Evolutionary conservation across 2,797 vertebrate species (phyloP).

Genomic region (Manis crassicaudata): DNA sequence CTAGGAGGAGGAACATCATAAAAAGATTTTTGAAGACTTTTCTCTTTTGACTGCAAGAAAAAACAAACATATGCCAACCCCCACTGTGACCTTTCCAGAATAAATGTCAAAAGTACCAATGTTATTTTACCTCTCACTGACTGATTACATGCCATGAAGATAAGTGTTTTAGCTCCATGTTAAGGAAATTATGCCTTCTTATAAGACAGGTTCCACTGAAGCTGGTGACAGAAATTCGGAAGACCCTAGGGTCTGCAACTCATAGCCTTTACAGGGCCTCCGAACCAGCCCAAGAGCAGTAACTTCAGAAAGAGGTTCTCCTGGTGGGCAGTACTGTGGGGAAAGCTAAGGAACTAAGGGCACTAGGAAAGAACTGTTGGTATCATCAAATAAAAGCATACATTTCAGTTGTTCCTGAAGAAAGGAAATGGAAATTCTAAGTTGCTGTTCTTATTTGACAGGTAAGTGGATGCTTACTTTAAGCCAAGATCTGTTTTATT

Average conservation of each 20-base stretch:
- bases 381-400: slow-evolving; percentile 53
- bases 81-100: neutral
- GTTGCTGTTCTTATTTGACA: slow-evolving; percentile 78
- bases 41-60: neutral
- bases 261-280: neutral
- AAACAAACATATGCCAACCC: neutral
- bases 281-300: neutral
- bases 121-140: neutral
- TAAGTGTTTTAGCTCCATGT: neutral
- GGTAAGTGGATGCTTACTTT: slow-evolving; percentile 81
- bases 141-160: neutral
- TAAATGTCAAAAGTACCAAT: neutral
- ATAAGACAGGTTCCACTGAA: neutral
- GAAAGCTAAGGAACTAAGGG: neutral
- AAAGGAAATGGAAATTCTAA: slow-evolving; percentile 78
- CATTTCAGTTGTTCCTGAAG: slow-evolving; percentile 74
- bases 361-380: neutral
- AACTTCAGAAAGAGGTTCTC: slow-evolving; percentile 26
- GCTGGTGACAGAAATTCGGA: neutral
- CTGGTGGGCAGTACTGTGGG: neutral
- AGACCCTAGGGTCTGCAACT: neutral
- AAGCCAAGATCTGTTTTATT: slow-evolving; percentile 69
- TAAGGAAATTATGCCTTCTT: neutral
- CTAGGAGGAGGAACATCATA: slow-evolving; percentile 83
- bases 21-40: slow-evolving; percentile 60